Percentiles rank a stretch among this genome's conserved stretches.
Evolutionary conservation across 1,140 invertebrate species (phyloP).

Genomic region (Armadillidium nasatum): DNA sequence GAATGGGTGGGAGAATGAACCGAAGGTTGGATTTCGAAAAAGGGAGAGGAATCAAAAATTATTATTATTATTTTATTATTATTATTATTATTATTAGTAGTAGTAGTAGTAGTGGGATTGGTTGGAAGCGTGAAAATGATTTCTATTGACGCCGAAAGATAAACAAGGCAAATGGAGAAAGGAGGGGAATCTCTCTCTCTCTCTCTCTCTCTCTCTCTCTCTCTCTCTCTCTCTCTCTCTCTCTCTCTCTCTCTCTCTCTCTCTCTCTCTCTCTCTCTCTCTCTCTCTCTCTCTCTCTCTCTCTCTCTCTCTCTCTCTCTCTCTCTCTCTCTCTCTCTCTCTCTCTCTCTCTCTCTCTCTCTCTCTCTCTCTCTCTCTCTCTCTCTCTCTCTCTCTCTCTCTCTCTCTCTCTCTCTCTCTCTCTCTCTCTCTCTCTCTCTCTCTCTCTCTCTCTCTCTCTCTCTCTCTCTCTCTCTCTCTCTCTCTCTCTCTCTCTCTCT

Average conservation of each 20-base stretch:
- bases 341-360: background rate
- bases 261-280: background rate
- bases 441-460: background rate
- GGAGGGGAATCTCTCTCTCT: slow-evolving; percentile 9
- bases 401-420: background rate
- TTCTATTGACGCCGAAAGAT: no score
- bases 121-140: no score
- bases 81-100: no score
- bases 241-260: slow-evolving; percentile 9
- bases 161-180: no score
- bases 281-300: background rate
- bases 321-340: background rate
- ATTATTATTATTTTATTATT: no score
- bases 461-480: background rate
- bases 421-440: background rate
- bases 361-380: background rate
- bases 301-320: background rate
- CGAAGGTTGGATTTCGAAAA: no score
- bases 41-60: no score
- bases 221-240: background rate
- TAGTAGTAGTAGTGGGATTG: no score
- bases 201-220: background rate
- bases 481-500: background rate
- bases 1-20: no score
- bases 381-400: background rate